A percentile compares a stretch with the other conserved stretches of the same genome.
Conservation (phyloP, 2,113 vertebrate genomes). For the Recurvirostra avosetta region DNA sequence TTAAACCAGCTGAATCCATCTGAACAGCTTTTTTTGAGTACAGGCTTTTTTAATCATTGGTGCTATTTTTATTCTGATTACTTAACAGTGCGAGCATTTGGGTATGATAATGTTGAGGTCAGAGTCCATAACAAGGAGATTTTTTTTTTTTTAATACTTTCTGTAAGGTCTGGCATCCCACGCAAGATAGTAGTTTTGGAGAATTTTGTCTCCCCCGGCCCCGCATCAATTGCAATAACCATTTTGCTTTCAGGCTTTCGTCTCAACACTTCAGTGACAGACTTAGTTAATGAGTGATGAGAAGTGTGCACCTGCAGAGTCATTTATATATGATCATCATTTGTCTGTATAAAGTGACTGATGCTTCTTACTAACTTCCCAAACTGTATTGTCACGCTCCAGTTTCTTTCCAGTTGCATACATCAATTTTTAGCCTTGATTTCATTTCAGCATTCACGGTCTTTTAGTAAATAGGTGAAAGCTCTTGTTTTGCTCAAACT, state of each 20-base stretch:
- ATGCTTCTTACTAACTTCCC: not conserved
- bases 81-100: not conserved
- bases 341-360: not conserved
- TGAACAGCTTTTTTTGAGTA: not conserved
- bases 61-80: not conserved
- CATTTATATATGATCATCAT: not conserved
- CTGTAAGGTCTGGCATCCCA: not conserved
- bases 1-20: not conserved
- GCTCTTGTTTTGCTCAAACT: not conserved
- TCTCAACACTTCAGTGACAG: not conserved
- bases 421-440: not conserved
- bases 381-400: fast-evolving
- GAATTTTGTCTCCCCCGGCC: fast-evolving
- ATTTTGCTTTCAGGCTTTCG: not conserved
- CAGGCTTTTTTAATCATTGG: not conserved
- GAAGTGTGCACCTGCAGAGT: not conserved
- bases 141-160: not conserved
- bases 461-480: not conserved
- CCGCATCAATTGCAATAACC: not conserved
- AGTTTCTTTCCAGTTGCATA: not conserved
- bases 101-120: not conserved
- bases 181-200: not conserved
- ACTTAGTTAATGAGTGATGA: not conserved
- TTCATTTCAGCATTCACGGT: not conserved
- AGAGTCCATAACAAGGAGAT: not conserved